Conservation (phyloP, 2,797 vertebrate species). For the Halcyon leucocephala region DNA sequence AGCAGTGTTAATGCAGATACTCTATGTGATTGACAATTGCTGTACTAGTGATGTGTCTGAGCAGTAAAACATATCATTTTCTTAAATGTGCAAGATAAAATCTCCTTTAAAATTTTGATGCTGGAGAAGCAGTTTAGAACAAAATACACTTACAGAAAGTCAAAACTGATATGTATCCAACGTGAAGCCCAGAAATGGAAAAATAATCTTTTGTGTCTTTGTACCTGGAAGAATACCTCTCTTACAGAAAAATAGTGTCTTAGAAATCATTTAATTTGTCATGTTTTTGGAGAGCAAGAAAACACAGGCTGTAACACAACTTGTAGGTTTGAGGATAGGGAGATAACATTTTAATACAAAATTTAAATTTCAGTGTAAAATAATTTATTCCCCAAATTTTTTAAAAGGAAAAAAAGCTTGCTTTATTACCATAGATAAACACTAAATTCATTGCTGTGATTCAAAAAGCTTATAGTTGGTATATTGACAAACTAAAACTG, state of each 20-base stretch:
- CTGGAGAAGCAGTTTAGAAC: neutral
- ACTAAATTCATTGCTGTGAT: neutral
- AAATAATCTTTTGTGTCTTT: neutral
- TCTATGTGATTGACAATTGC: constrained; percentile 3
- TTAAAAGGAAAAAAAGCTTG: neutral
- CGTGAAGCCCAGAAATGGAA: neutral
- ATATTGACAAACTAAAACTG: neutral
- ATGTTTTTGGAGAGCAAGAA: neutral
- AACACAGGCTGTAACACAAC: accelerated
- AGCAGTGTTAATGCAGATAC: neutral
- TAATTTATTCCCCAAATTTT: neutral
- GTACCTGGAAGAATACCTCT: neutral
- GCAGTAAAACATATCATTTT: neutral
- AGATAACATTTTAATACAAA: neutral
- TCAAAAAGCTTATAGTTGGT: neutral
- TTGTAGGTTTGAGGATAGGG: neutral
- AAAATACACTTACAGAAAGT: neutral
- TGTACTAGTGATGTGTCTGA: neutral
- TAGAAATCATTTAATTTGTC: neutral
- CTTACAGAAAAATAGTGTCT: neutral
- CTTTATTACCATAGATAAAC: neutral
- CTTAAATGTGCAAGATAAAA: neutral
- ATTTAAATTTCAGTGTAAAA: neutral
- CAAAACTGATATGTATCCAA: neutral
- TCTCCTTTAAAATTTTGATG: neutral